Conservation (phyloP, 2,888 invertebrate species). For the Rhopalosiphum nymphaeae region DNA sequence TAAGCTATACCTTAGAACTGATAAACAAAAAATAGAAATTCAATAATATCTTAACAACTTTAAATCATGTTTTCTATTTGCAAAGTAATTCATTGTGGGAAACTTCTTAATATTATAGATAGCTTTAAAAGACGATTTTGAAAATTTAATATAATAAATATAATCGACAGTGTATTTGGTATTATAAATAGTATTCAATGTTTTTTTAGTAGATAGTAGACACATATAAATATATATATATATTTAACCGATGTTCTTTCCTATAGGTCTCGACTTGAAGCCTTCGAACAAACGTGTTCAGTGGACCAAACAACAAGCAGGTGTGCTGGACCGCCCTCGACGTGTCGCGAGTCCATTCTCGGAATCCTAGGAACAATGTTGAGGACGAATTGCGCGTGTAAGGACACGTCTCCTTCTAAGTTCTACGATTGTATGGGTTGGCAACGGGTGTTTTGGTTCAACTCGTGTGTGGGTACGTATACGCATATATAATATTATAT, state of each 20-base stretch:
- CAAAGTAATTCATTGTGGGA: background rate
- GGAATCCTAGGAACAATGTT: conserved; percentile 92
- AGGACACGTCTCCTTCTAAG: conserved; percentile 86
- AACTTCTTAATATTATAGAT: background rate
- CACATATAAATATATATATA: background rate
- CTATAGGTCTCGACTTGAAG: conserved; percentile 82
- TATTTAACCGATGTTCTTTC: background rate
- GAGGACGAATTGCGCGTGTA: conserved; percentile 88
- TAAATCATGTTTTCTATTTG: background rate
- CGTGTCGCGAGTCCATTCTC: conserved; percentile 87
- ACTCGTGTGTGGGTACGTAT: conserved; percentile 90
- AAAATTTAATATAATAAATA: background rate
- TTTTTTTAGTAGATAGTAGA: background rate
- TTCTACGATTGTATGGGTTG: conserved; percentile 91
- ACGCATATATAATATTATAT: background rate
- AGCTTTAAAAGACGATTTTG: background rate
- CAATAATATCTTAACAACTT: background rate
- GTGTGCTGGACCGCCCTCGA: conserved; percentile 87
- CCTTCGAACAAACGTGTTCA: conserved; percentile 92
- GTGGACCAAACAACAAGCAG: conserved; percentile 91
- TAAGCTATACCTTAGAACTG: no score
- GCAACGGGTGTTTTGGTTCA: conserved; percentile 91
- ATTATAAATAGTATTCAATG: background rate
- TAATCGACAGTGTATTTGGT: background rate
- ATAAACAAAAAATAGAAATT: background rate